Base-by-base conservation (phyloP, 1,140 invertebrate genomes). In the Aphis craccivora region DNA sequence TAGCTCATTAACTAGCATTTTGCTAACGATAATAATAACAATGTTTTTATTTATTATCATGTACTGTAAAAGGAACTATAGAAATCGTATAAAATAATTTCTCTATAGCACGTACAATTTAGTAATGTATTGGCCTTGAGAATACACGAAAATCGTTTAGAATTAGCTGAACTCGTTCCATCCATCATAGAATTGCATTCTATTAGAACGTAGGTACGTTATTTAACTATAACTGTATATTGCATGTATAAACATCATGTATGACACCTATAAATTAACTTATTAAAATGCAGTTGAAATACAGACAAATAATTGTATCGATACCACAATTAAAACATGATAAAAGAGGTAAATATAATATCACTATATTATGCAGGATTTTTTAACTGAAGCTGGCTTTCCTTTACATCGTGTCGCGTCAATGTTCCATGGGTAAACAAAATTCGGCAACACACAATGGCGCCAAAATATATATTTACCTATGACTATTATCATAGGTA, bases 71-170 rank as follows among this genome's bases (percentile, higher is more conserved):
- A 67, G 89, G 25, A 90, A 43, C 35, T 60, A 90, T 9, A 67
- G 35, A 90, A 67, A 90, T 90, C 22, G 5, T 81, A 76, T 91
- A 91, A 92, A 92, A 84, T 53, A 93, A 86, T 93, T 93, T 55
- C 45, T 84, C 35, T 93, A 25, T 83, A 84, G 7, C 81, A 86
- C 91, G 81, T 93, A 37, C 22, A 92, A 92, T 51, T 84, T 51
- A 92, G 35, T 84, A 84, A 92, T 84, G 9, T 9, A 92, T 84
- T 83, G 51, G 48, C 91, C 91, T 93, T 93, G 91, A 93, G 48
- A 37, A 43, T 86, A 93, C 76, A 93, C 48, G 25, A 93, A 93
- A 86, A 90, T 25, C n/a, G 53, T 90, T 90, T n/a, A 67, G 53
- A 67, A 90, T 43, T 30, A 67, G 0, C 35, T 90, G 37, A 90